phyloP scores from a whole-genome alignment of 2,113 vertebrate genomes.

The Mesitornis unicolor region DNA sequence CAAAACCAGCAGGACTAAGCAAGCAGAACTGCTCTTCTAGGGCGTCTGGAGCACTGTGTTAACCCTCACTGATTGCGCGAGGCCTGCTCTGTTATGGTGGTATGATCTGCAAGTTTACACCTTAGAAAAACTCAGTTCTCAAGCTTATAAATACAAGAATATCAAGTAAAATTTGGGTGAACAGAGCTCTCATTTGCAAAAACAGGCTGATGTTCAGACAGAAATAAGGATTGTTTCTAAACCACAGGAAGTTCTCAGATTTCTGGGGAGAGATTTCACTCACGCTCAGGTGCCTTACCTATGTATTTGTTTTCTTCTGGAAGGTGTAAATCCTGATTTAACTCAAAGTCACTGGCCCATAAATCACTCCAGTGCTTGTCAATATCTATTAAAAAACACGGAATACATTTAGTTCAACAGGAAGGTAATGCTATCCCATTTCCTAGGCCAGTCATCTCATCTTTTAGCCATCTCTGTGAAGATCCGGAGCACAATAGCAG shows the following conservation, averaged over 20 bases:
- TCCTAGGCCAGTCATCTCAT: background rate
- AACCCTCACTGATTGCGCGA: background rate
- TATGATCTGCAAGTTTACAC: background rate
- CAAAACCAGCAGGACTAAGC: background rate
- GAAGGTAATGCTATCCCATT: background rate
- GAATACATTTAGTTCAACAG: background rate
- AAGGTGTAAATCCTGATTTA: conserved; percentile 87
- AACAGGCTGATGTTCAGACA: background rate
- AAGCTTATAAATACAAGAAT: background rate
- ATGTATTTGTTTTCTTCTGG: conserved; percentile 95
- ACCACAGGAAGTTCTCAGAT: background rate
- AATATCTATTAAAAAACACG: conserved; percentile 75
- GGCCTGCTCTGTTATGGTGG: background rate
- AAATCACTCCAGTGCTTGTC: conserved; percentile 82
- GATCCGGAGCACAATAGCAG: background rate
- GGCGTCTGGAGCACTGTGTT: background rate
- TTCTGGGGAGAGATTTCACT: background rate
- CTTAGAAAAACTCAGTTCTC: background rate
- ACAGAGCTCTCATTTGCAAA: background rate
- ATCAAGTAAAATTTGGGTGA: background rate
- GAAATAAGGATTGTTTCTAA: background rate
- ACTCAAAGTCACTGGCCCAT: conserved; percentile 84
- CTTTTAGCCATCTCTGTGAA: background rate
- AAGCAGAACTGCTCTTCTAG: background rate
- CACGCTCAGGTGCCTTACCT: conserved; percentile 69